Evolutionary conservation across 2,113 vertebrate species (phyloP).

Genomic region (Varanus komodoensis): DNA sequence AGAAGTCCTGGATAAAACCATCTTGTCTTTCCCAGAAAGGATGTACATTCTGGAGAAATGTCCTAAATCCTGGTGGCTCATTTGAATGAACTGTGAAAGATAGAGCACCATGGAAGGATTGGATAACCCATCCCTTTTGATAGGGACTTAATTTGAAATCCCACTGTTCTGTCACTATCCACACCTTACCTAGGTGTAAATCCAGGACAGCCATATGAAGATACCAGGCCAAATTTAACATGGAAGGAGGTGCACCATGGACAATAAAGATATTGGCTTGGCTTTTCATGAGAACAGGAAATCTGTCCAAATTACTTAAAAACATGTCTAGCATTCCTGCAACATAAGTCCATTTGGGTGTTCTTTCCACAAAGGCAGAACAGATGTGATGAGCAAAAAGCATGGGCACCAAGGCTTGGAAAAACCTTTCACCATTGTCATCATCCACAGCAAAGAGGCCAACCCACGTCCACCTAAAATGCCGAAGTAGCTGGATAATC

Average conservation of each 20-base stretch:
- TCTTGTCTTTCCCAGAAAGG: background rate
- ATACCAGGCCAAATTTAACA: too few relatives aligned
- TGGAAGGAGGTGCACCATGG: too few relatives aligned
- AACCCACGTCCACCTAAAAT: too few relatives aligned
- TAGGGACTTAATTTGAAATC: background rate
- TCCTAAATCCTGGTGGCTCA: background rate
- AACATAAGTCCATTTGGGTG: background rate
- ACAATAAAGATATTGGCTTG: background rate
- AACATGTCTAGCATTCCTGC: background rate
- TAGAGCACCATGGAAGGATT: background rate
- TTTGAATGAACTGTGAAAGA: background rate
- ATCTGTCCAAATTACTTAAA: too few relatives aligned
- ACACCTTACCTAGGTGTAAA: background rate
- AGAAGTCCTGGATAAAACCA: background rate
- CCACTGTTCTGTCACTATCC: background rate
- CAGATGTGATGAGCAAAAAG: too few relatives aligned
- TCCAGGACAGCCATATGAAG: too few relatives aligned
- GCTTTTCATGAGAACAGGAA: background rate
- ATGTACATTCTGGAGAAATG: background rate
- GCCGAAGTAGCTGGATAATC: too few relatives aligned
- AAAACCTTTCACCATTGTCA: too few relatives aligned
- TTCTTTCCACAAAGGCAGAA: background rate
- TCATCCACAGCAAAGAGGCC: too few relatives aligned
- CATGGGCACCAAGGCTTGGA: too few relatives aligned
- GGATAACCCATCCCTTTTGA: too few relatives aligned